A percentile compares a stretch with the other conserved stretches of the same genome.
These are phyloP conservation scores for Galerucella calmariensis DNA, from an alignment of 2,888 invertebrate genomes.

Conservation along the genomic window DNA sequence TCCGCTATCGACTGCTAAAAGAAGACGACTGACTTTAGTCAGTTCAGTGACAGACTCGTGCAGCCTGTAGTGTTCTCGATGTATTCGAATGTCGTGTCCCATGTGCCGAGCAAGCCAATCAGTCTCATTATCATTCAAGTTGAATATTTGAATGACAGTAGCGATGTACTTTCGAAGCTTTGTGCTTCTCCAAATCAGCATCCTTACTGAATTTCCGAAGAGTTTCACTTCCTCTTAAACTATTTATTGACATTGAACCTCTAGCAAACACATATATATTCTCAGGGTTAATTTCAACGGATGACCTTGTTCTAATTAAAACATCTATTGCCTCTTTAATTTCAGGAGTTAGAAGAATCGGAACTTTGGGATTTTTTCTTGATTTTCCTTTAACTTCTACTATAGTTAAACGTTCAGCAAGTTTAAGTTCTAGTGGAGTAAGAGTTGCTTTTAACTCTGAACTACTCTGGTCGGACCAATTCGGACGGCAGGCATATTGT, in stretches of 20 bases:
- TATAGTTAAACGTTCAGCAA: constrained; percentile 40
- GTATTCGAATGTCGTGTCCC: constrained; percentile 50
- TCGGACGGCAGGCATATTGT: constrained; percentile 36
- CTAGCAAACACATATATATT: constrained; percentile 43
- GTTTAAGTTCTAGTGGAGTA: constrained; percentile 36
- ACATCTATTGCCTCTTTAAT: constrained; percentile 37
- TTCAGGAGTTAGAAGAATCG: constrained; percentile 38
- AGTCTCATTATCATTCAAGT: constrained; percentile 49
- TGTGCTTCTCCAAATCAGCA: constrained; percentile 40
- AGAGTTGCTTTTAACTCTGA: constrained; percentile 39
- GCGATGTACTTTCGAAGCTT: constrained; percentile 51
- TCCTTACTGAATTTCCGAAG: constrained; percentile 34
- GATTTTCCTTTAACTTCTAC: constrained; percentile 37
- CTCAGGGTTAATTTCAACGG: constrained; percentile 13
- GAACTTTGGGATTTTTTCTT: constrained; percentile 36
- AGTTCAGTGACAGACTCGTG: no score
- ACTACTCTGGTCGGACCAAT: constrained; percentile 35
- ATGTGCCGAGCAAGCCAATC: constrained; percentile 51
- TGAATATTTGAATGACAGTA: constrained; percentile 50
- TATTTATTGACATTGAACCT: constrained; percentile 8
- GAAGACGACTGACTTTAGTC: no score
- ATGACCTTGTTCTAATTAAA: constrained; percentile 22
- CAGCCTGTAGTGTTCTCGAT: constrained; percentile 48
- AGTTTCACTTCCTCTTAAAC: constrained; percentile 41
- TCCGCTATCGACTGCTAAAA: no score